Evolutionary conservation across 2,888 invertebrate genomes (phyloP).

Genomic region (Epiblema foenella): DNA sequence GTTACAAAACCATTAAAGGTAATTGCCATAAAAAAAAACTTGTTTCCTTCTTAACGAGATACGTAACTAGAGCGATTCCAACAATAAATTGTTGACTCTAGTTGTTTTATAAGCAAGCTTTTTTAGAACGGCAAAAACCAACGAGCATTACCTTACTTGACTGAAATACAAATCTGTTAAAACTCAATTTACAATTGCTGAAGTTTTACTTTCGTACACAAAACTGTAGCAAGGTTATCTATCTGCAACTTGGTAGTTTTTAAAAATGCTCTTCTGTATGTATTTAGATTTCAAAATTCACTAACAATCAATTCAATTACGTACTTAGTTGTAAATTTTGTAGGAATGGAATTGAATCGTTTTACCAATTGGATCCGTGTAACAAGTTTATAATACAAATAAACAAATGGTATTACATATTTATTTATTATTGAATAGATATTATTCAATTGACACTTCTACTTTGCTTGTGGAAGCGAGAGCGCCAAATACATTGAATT

Average conservation of each 20-base stretch:
- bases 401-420: background rate
- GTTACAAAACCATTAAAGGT: background rate
- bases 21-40: conserved; percentile 6
- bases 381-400: background rate
- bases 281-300: too few relatives aligned
- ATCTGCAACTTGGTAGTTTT: background rate
- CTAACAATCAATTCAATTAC: too few relatives aligned
- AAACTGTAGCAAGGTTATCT: background rate
- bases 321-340: too few relatives aligned
- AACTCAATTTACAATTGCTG: conserved; percentile 3
- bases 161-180: background rate
- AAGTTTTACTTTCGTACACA: background rate
- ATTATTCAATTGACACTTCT: too few relatives aligned
- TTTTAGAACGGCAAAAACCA: conserved; percentile 4
- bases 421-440: too few relatives aligned
- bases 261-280: too few relatives aligned
- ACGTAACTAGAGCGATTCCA: background rate
- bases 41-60: background rate
- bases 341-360: too few relatives aligned
- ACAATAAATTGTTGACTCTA: conserved; percentile 13
- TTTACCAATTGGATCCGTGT: too few relatives aligned
- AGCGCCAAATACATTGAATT: background rate
- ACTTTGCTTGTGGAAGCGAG: too few relatives aligned
- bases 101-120: background rate
- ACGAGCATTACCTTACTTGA: background rate